Evolutionary conservation across 2,797 vertebrate genomes (phyloP), one percentile per base, ranked within the genome.

Genomic region (Tragelaphus eurycerus): DNA sequence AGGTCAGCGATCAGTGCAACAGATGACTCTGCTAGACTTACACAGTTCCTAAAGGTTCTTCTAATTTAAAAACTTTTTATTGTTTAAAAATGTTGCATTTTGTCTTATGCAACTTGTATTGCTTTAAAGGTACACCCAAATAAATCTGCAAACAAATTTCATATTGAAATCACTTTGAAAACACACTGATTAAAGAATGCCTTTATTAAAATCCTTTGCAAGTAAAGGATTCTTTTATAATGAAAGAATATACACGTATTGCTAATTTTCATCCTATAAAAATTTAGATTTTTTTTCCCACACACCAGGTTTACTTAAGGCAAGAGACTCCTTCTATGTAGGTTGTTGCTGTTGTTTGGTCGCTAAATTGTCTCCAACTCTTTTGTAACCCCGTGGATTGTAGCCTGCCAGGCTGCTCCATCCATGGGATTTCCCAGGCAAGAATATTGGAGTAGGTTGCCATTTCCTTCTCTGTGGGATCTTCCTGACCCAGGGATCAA

Each of bases 91-190:
- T 59, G 8, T 62, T 96, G 23, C 11, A n/a, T 95, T 95, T 95
- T 86, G 74, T 90, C 34, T 86, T 62, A 83, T n/a, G 13, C 50
- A 91, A 96, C 16, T 90, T 94, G 21, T 81, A 84, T 62, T 95
- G 67, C 38, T 91, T 81, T 90, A 94, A 93, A 82, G 94, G 81
- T 79, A 85, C 46, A 55, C 76, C 43, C 52, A 86, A 79, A 86
- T 90, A 95, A 85, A 94, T 88, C 31, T 94, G 76, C 27, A 31
- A 96, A 93, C 48, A 86, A 64, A 93, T 97, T 93, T 64, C 78
- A 96, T 67, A 88, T 86, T 52, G 11, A 95, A 97, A 96, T 93
- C 50, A 87, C 71, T 97, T 86, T 86, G 43, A n/a, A 95, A 94
- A 59, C 25, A 91, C 27, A 92, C 1, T 92, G 38, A 38, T 83